Evolutionary conservation across 2,797 vertebrate genomes (phyloP).

Genomic region (Gouania willdenowi): DNA sequence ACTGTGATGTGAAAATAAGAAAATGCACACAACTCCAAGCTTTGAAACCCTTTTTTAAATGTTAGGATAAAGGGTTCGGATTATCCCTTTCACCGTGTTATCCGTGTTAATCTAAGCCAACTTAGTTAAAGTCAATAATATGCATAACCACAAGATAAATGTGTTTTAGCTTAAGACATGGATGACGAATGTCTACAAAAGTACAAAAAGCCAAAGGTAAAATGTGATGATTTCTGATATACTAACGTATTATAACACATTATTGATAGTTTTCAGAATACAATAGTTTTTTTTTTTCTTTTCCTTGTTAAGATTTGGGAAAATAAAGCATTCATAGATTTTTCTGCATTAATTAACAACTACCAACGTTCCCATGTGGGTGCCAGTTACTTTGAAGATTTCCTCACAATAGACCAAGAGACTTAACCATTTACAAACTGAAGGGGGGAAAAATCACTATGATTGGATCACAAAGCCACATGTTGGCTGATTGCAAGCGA

Average conservation of each 20-base stretch:
- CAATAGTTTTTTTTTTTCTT: conserved; percentile 36
- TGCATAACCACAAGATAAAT: conserved; percentile 54
- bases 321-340: conserved; percentile 65
- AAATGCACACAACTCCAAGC: conserved; percentile 16
- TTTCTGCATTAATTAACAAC: conserved; percentile 72
- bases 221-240: too few species aligned
- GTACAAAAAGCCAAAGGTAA: conserved; percentile 61
- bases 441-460: conserved; percentile 41
- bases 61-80: too few species aligned
- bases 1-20: conserved; percentile 1
- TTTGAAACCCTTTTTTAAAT: too few species aligned
- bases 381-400: conserved; percentile 69
- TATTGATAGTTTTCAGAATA: conserved; percentile 48
- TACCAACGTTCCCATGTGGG: conserved; percentile 65
- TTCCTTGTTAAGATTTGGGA: conserved; percentile 54
- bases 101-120: too few species aligned
- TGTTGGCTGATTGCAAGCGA: conserved; percentile 67
- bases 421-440: conserved; percentile 66
- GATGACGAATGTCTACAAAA: conserved; percentile 48
- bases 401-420: conserved; percentile 65
- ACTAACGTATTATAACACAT: too few species aligned
- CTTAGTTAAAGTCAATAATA: conserved; percentile 47
- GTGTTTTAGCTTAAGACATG: too few species aligned
- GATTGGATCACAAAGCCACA: conserved; percentile 74
- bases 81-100: too few species aligned